phyloP scores from a whole-genome alignment of 1,140 invertebrate genomes.

The Drosophila orosa region DNA sequence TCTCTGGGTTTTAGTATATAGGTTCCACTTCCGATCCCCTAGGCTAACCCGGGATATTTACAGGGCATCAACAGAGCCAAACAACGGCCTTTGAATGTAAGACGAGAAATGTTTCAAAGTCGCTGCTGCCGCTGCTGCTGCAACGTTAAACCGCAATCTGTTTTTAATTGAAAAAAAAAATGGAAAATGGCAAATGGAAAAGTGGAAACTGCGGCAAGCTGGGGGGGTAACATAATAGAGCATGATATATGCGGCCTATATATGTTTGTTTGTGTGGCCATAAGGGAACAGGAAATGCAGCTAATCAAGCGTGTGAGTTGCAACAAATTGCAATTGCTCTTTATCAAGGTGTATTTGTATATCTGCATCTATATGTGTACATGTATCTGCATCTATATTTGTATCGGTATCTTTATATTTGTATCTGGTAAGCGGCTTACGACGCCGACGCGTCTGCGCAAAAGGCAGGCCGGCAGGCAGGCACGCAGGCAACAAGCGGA shows the following conservation, averaged over 20 bases:
- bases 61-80: constrained; percentile 10
- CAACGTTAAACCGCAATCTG: constrained; percentile 71
- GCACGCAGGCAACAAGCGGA: constrained; percentile 49
- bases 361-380: constrained; percentile 1
- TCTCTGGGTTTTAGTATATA: not conserved
- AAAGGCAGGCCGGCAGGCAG: too few relatives aligned
- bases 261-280: not conserved
- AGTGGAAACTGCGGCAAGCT: constrained; percentile 20
- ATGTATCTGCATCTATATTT: not conserved
- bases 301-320: constrained; percentile 77
- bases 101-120: constrained; percentile 75
- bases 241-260: constrained; percentile 12
- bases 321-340: constrained; percentile 60
- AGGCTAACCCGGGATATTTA: not conserved
- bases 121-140: constrained; percentile 50
- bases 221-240: constrained; percentile 50
- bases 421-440: constrained; percentile 35
- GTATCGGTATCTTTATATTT: constrained; percentile 13
- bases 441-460: constrained; percentile 54
- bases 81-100: constrained; percentile 42
- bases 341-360: not conserved
- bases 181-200: constrained; percentile 57
- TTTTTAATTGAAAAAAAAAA: constrained; percentile 72
- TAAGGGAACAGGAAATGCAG: constrained; percentile 70
- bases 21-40: not conserved